Evolutionary conservation across 2,113 vertebrate species (phyloP), one percentile per base, ranked within the genome.

Genomic region (Triplophysa tibetana): DNA sequence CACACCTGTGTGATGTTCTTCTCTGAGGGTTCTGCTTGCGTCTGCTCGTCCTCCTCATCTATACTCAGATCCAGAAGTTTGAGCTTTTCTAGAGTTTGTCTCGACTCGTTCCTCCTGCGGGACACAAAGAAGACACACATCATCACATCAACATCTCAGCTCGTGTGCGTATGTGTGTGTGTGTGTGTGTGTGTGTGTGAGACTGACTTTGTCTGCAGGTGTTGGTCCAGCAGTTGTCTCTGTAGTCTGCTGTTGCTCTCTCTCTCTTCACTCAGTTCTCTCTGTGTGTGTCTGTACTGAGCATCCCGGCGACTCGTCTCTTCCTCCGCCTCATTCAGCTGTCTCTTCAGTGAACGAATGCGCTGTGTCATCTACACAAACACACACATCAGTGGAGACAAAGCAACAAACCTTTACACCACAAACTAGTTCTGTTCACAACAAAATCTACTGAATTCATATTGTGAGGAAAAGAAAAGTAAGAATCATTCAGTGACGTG

Each of bases 321-420:
- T 74, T 90, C 91, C 86, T 94, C 92, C 0, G 79, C 81, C 65
- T 94, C 93, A 43, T 91, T 92, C 87, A 94, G 84, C 89, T 95
- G 94, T 7, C 93, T 90, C 89, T 94, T 94, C 85, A 93, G 85
- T 4, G 89, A 88, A 76, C 92, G 91, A 23, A 93, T 93, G 83
- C 87, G 89, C 84, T 94, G 92, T 16, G 84, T 87, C 89, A 93
- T 90, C 93, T 94, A 82, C 21, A 75, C 65, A 82, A 19, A 76
- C 45, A 69, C 41, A 70, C 9, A 43, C 41, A 45, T 9, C 62
- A 45, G 16, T 52, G 0, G 23, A 52, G 4, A 33, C 33, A 33
- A 33, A 33, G 33, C 4, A 33, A 33, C 33, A 33, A 3, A 33
- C 29, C 29, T 24, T 24, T 24, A 24, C 24, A 24, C 24, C 1